These are phyloP conservation scores for Apis florea DNA, from an alignment of 1,140 invertebrate genomes.

Conservation along the genomic window DNA sequence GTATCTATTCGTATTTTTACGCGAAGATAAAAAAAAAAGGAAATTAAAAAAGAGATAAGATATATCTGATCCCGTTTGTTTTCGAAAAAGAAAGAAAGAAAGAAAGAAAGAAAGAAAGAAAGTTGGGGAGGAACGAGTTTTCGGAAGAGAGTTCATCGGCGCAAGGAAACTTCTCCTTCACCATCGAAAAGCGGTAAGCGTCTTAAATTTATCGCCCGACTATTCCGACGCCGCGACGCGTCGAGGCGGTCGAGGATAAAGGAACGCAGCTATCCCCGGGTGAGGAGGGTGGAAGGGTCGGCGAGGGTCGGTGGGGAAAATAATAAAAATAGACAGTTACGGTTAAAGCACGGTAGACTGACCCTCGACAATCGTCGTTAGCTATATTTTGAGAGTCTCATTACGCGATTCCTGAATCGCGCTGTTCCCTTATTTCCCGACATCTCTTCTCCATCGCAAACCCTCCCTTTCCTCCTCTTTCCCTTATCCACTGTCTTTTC, in stretches of 20 bases:
- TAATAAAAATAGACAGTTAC: slow-evolving; percentile 78
- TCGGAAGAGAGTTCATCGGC: slow-evolving; percentile 70
- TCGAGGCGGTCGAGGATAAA: slow-evolving; percentile 50
- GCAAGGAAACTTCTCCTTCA: slow-evolving; percentile 50
- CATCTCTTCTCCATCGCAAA: not conserved
- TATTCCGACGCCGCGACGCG: slow-evolving; percentile 66
- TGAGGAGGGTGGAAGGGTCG: not conserved
- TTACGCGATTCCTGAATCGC: slow-evolving; percentile 73
- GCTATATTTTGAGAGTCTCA: slow-evolving; percentile 77
- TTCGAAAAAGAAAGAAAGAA: not conserved
- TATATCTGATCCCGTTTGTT: not conserved
- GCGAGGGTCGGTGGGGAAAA: slow-evolving; percentile 63
- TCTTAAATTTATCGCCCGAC: slow-evolving; percentile 77
- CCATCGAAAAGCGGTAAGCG: slow-evolving; percentile 78
- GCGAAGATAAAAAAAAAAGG: no score
- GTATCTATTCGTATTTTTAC: no score
- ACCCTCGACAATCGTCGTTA: slow-evolving; percentile 77
- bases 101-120: no score
- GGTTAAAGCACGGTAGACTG: slow-evolving; percentile 77
- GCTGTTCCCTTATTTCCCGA: slow-evolving; percentile 67
- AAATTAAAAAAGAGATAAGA: no score
- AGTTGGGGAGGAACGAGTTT: not conserved
- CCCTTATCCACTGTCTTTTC: slow-evolving; percentile 3
- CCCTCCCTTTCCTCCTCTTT: not conserved
- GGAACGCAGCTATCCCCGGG: slow-evolving; percentile 23